Conservation (phyloP, 2,797 vertebrate species). For the Dromococcyx pavoninus region DNA sequence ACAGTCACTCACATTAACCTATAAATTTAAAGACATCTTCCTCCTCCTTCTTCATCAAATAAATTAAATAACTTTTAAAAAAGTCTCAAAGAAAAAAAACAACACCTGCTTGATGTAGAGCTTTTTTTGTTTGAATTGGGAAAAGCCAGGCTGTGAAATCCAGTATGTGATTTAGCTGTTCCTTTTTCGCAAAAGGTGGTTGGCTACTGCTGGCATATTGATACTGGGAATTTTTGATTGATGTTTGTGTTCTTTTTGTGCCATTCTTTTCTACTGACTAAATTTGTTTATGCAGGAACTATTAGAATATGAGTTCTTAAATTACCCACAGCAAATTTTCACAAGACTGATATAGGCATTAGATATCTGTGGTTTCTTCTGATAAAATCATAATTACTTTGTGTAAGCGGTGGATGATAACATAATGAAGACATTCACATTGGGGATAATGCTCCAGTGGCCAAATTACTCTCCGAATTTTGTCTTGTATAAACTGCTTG, state of each 20-base stretch:
- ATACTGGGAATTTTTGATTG: not conserved
- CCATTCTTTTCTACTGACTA: not conserved
- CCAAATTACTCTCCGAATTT: not conserved
- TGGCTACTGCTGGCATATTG: not conserved
- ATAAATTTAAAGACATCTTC: not conserved
- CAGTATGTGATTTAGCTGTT: not conserved
- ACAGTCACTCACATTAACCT: not conserved
- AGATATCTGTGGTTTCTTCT: not conserved
- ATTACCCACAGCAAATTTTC: not conserved
- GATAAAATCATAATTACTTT: not conserved
- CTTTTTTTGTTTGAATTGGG: not conserved
- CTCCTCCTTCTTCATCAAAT: not conserved
- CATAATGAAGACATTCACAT: not conserved
- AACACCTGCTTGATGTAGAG: not conserved
- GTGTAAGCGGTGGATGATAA: not conserved
- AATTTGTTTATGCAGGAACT: not conserved
- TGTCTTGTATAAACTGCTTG: not conserved
- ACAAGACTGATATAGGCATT: not conserved
- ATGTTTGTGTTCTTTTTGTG: not conserved
- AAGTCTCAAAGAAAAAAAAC: not conserved
- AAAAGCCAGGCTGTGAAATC: not conserved
- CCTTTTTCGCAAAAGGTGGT: not conserved
- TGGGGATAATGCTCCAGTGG: not conserved
- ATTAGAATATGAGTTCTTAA: not conserved
- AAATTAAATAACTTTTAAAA: not conserved